Evolutionary conservation across 2,888 invertebrate genomes (phyloP).

Genomic region (Leptopilina drosophilae): DNA sequence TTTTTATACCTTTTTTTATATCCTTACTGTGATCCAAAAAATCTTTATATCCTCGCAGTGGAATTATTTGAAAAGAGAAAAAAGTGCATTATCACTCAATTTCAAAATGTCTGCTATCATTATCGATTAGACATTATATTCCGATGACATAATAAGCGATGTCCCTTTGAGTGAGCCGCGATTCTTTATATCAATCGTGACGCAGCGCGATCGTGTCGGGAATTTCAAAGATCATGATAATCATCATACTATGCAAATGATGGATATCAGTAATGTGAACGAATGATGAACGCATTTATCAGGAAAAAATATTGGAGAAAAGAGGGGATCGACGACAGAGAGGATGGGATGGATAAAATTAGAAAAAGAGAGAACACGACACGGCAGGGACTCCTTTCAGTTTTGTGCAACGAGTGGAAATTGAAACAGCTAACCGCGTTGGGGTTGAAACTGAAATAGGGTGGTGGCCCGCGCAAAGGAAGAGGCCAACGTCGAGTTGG

Average conservation of each 20-base stretch:
- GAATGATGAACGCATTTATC: slow-evolving; percentile 38
- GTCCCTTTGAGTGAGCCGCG: neutral
- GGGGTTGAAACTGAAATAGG: slow-evolving; percentile 61
- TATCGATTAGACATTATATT: slow-evolving; percentile 16
- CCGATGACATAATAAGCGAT: slow-evolving; percentile 27
- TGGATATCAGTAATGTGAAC: slow-evolving; percentile 39
- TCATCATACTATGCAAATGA: slow-evolving; percentile 19
- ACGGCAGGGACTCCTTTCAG: slow-evolving; percentile 64
- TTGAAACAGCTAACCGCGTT: slow-evolving; percentile 74
- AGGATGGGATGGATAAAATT: slow-evolving; percentile 43
- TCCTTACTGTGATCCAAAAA: too few species aligned
- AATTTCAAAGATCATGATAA: slow-evolving; percentile 27
- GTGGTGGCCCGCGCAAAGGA: slow-evolving; percentile 50
- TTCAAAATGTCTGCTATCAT: neutral
- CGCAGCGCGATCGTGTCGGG: neutral
- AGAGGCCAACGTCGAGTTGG: slow-evolving; percentile 53
- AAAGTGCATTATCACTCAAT: slow-evolving; percentile 26
- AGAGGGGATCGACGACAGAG: slow-evolving; percentile 5
- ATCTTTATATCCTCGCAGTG: too few species aligned
- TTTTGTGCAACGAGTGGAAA: slow-evolving; percentile 71
- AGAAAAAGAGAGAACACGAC: slow-evolving; percentile 48
- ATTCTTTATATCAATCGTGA: slow-evolving; percentile 2
- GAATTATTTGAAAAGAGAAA: neutral
- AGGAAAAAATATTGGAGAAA: slow-evolving; percentile 38
- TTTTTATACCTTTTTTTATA: too few species aligned